phyloP scores from a whole-genome alignment of 2,797 vertebrate species.

The Sebastes steindachneri region DNA sequence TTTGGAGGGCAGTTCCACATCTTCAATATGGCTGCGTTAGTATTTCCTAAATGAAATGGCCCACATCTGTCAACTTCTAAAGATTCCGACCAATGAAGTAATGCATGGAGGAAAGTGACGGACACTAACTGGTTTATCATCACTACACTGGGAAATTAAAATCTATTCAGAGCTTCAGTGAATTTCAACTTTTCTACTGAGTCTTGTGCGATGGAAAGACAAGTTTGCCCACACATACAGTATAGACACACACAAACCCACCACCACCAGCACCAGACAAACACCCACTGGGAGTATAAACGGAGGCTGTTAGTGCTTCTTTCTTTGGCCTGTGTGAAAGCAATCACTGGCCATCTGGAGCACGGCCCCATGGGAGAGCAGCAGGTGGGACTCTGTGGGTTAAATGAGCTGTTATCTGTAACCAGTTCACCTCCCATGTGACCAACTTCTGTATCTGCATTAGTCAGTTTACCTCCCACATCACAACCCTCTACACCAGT shows the following conservation, averaged over 20 bases:
- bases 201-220: constrained; percentile 9
- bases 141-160: neutral
- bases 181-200: constrained; percentile 8
- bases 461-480: constrained; percentile 64
- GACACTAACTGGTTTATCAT: neutral
- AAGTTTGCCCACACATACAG: constrained; percentile 12
- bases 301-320: constrained; percentile 57
- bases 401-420: constrained; percentile 72
- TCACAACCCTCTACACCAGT: constrained; percentile 37
- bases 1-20: neutral
- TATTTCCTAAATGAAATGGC: constrained; percentile 28
- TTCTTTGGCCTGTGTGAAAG: constrained; percentile 53
- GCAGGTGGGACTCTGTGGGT: constrained; percentile 69
- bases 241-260: constrained; percentile 27
- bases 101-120: neutral
- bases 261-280: constrained; percentile 43
- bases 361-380: constrained; percentile 58
- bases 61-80: constrained; percentile 6
- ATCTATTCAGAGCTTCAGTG: neutral
- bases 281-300: constrained; percentile 61
- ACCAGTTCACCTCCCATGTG: constrained; percentile 70
- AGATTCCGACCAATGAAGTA: neutral
- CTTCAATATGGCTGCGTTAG: neutral
- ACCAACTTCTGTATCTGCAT: constrained; percentile 61
- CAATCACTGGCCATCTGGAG: constrained; percentile 74